Conservation (phyloP, 2,797 vertebrate species). For the Neostethus bicornis region DNA sequence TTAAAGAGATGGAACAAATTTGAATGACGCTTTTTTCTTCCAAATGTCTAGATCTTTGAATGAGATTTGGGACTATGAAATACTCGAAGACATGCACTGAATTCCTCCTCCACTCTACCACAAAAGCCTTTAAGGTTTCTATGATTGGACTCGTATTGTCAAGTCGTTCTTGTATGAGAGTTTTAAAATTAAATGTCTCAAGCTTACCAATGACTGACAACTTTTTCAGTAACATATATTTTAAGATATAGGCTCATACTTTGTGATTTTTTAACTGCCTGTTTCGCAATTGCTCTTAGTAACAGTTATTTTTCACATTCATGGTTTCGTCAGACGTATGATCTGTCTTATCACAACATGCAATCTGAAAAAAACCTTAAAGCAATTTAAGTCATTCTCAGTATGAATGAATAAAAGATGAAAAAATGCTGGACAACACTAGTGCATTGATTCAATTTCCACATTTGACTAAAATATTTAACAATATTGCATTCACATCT, state of each 20-base stretch:
- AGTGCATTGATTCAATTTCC: slow-evolving; percentile 4
- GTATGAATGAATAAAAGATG: not conserved
- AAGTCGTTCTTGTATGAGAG: no score
- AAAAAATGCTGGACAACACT: slow-evolving; percentile 1
- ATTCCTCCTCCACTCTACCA: not conserved
- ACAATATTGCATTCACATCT: slow-evolving; percentile 1
- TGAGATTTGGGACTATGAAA: not conserved
- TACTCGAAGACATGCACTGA: not conserved
- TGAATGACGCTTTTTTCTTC: not conserved
- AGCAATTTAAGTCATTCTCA: not conserved
- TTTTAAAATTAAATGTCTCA: no score
- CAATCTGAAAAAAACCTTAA: not conserved
- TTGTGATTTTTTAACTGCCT: no score
- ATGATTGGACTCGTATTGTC: no score
- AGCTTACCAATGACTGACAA: no score
- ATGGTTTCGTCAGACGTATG: not conserved
- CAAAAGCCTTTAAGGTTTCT: no score
- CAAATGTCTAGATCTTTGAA: not conserved
- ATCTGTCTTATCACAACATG: not conserved
- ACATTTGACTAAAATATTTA: slow-evolving; percentile 11
- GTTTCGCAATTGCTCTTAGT: not conserved
- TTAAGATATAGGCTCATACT: no score
- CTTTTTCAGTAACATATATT: no score
- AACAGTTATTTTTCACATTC: not conserved
- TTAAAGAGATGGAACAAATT: not conserved